Conservation (phyloP, 2,797 vertebrate genomes). For the Setipinna tenuifilis region DNA sequence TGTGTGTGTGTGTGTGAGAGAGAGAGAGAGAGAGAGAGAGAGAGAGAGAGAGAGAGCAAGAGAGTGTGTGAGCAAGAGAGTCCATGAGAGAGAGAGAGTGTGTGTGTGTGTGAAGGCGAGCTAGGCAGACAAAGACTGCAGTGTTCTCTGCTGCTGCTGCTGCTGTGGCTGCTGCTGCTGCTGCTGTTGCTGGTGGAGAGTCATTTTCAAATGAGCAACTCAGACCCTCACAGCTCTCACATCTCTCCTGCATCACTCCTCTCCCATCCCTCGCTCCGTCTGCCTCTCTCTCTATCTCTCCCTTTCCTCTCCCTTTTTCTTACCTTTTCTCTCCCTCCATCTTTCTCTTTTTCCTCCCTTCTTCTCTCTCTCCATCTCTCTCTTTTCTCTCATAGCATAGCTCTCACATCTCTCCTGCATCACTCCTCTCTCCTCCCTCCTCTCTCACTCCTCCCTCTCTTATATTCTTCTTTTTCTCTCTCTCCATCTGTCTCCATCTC, state of each 20-base stretch:
- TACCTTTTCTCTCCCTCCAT: no score
- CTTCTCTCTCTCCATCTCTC: not conserved
- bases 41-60: no score
- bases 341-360: not conserved
- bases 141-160: not conserved
- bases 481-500: no score
- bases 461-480: no score
- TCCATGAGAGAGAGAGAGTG: no score
- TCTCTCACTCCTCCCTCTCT: not conserved
- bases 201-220: not conserved
- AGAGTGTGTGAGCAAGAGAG: no score
- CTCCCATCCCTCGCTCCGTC: not conserved
- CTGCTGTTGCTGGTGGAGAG: not conserved
- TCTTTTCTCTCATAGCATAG: not conserved
- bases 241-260: no score
- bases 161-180: not conserved
- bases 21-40: no score
- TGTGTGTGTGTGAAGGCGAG: no score
- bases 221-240: not conserved
- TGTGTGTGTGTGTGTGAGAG: no score
- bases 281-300: not conserved
- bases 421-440: not conserved
- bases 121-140: not conserved
- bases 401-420: no score
- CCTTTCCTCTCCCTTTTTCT: not conserved